phyloP scores from a whole-genome alignment of 2,797 vertebrate species.

The Lemur catta region DNA sequence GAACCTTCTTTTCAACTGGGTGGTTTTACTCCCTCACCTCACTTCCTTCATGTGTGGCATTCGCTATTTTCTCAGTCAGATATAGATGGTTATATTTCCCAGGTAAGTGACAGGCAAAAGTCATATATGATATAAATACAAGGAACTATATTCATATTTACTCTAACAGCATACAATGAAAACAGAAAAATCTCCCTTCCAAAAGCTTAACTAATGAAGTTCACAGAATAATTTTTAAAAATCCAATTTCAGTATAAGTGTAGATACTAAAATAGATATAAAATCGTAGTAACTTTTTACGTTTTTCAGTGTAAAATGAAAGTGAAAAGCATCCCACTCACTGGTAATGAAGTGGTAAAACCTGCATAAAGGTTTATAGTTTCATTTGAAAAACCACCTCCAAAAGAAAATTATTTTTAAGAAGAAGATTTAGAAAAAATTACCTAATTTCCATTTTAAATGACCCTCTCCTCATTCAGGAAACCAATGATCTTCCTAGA shows the following conservation, averaged over 20 bases:
- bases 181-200: conserved; percentile 54
- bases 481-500: background rate
- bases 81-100: background rate
- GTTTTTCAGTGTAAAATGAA: conserved; percentile 72
- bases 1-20: background rate
- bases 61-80: background rate
- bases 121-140: background rate
- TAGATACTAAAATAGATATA: conserved; percentile 66
- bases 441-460: conserved; percentile 66
- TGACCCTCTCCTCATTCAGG: conserved; percentile 37
- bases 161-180: conserved; percentile 42
- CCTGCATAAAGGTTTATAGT: conserved; percentile 48
- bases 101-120: conserved; percentile 10
- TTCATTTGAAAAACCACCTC: conserved; percentile 67
- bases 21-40: background rate
- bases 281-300: conserved; percentile 60
- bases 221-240: conserved; percentile 56
- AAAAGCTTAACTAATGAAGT: conserved; percentile 64
- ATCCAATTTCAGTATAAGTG: conserved; percentile 64
- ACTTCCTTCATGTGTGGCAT: background rate
- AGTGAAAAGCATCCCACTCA: conserved; percentile 61
- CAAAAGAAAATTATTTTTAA: conserved; percentile 46
- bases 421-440: conserved; percentile 30
- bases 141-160: conserved; percentile 25
- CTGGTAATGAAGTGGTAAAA: conserved; percentile 64